Percentiles rank a stretch among this genome's conserved stretches.
These are phyloP conservation scores for Hassar affinis DNA, from an alignment of 2,113 vertebrate species.

Conservation along the genomic window DNA sequence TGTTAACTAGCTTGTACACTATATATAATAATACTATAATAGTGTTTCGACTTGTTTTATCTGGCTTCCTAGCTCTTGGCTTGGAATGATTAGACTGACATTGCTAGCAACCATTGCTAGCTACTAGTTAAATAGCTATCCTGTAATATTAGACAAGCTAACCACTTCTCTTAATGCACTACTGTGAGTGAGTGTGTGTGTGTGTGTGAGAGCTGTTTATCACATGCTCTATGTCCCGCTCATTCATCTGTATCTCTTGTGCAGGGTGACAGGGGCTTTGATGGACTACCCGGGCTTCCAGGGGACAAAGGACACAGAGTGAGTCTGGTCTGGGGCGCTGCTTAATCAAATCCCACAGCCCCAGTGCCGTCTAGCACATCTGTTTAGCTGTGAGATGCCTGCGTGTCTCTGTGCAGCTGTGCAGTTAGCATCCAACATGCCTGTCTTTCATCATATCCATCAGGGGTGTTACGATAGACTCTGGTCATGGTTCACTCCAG, in stretches of 20 bases:
- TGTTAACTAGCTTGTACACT: neutral
- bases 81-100: neutral
- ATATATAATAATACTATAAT: no score
- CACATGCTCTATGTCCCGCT: constrained; percentile 13
- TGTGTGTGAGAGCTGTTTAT: constrained; percentile 45
- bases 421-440: neutral
- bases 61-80: neutral
- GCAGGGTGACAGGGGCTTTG: constrained; percentile 89
- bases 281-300: constrained; percentile 86
- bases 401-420: neutral
- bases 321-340: constrained; percentile 50
- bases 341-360: constrained; percentile 45
- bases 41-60: neutral
- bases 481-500: neutral
- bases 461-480: neutral
- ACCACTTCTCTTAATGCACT: neutral
- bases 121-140: neutral
- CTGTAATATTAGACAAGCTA: neutral
- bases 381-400: constrained; percentile 20
- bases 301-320: constrained; percentile 86
- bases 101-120: neutral
- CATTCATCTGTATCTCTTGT: constrained; percentile 56
- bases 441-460: neutral
- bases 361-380: constrained; percentile 22
- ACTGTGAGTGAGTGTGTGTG: neutral